phyloP scores from a whole-genome alignment of 2,797 vertebrate species.

The Chaunax sp. region DNA sequence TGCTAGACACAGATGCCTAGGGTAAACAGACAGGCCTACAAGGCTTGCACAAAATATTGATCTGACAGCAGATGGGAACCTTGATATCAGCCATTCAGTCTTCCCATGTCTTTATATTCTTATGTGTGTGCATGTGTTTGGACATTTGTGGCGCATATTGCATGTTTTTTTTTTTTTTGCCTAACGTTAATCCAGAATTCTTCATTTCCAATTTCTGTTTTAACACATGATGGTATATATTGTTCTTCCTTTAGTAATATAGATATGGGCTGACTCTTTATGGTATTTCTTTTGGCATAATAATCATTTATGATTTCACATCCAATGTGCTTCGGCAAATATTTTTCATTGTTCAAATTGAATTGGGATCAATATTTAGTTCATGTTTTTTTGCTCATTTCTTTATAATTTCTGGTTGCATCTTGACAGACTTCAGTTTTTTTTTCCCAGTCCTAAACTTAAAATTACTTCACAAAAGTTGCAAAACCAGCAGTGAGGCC shows the following conservation, averaged over 20 bases:
- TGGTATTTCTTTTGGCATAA: constrained; percentile 1
- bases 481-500: not conserved
- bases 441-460: constrained; percentile 7
- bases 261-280: constrained; percentile 11
- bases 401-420: not conserved
- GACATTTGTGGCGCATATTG: constrained; percentile 56
- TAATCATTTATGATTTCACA: constrained; percentile 6
- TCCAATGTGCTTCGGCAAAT: not conserved
- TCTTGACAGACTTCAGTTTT: not conserved
- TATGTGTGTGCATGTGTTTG: constrained; percentile 56
- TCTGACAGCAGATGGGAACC: constrained; percentile 86
- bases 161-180: constrained; percentile 53
- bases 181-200: constrained; percentile 31
- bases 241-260: constrained; percentile 1
- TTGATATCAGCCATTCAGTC: constrained; percentile 80
- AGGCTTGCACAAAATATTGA: constrained; percentile 88
- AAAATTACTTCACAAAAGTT: constrained; percentile 23
- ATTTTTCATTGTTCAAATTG: not conserved
- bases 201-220: constrained; percentile 33
- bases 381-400: not conserved
- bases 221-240: constrained; percentile 12
- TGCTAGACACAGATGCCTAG: constrained; percentile 84
- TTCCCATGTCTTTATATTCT: constrained; percentile 64
- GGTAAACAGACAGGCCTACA: constrained; percentile 86
- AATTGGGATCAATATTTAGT: not conserved